Percentiles rank a stretch among this genome's conserved stretches.
phyloP scores from a whole-genome alignment of 2,113 vertebrate genomes.

The Morone chrysops region DNA sequence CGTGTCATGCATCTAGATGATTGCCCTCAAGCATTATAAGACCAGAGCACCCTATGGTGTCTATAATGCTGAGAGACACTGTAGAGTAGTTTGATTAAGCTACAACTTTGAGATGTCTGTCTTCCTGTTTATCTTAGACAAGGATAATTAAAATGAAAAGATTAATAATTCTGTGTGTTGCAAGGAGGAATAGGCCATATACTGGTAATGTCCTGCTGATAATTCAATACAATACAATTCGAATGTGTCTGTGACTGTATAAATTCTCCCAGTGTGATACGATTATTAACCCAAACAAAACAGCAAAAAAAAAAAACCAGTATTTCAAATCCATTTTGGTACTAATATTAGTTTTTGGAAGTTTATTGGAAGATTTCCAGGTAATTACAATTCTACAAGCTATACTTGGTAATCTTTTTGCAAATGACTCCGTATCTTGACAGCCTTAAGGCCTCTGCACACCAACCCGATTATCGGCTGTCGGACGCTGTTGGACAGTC shows the following conservation, averaged over 20 bases:
- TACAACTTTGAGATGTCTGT: not conserved
- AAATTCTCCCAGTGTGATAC: not conserved
- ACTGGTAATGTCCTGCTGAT: not conserved
- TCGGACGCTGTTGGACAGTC: too few species aligned
- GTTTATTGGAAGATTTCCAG: not conserved
- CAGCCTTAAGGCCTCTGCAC: too few species aligned
- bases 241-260: too few species aligned
- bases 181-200: not conserved
- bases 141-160: not conserved
- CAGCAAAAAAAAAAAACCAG: too few species aligned
- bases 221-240: not conserved
- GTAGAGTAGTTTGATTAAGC: not conserved
- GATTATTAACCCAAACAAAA: not conserved
- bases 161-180: not conserved
- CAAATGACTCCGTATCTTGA: not conserved
- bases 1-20: constrained; percentile 17
- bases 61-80: not conserved
- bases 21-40: constrained; percentile 2
- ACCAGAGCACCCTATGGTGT: constrained; percentile 9
- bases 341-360: too few species aligned
- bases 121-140: not conserved
- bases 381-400: not conserved
- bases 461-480: too few species aligned
- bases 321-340: too few species aligned
- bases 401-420: not conserved